Percentiles rank a stretch among this genome's conserved stretches.
These are phyloP conservation scores for Brachyalestes nurse DNA, from an alignment of 2,797 vertebrate species.

Conservation along the genomic window DNA sequence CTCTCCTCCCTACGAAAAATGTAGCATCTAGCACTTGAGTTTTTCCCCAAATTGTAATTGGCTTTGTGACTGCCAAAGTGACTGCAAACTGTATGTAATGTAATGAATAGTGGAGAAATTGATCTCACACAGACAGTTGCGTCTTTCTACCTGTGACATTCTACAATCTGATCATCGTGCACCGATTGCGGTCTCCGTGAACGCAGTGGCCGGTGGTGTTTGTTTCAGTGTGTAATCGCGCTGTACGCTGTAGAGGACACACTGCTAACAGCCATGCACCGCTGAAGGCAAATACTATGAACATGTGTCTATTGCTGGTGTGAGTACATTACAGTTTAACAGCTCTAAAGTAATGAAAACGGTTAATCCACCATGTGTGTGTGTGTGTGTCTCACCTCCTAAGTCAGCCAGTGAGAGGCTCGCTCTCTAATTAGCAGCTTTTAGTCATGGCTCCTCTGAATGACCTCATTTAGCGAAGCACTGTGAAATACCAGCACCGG, in stretches of 20 bases:
- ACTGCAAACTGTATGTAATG: no score
- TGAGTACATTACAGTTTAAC: constrained; percentile 1
- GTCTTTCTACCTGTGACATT: not conserved
- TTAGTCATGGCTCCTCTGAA: constrained; percentile 67
- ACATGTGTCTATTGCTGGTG: not conserved
- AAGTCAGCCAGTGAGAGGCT: constrained; percentile 49
- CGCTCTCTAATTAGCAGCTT: constrained; percentile 69
- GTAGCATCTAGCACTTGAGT: no score
- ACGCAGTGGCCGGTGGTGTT: not conserved
- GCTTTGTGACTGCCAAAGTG: no score
- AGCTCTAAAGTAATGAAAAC: constrained; percentile 31
- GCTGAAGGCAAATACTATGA: constrained; percentile 5
- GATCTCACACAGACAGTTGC: not conserved
- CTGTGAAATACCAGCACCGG: constrained; percentile 52
- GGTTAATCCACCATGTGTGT: constrained; percentile 31
- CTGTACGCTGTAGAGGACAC: not conserved
- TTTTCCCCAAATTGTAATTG: no score
- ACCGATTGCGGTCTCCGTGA: not conserved
- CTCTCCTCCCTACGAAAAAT: no score
- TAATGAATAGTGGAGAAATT: not conserved
- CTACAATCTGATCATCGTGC: constrained; percentile 15
- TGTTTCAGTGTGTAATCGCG: not conserved
- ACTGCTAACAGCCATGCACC: not conserved
- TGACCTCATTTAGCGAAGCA: constrained; percentile 63
- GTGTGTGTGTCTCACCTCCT: constrained; percentile 16